Conservation (phyloP, 2,888 invertebrate genomes). For the Meloe dianella region DNA sequence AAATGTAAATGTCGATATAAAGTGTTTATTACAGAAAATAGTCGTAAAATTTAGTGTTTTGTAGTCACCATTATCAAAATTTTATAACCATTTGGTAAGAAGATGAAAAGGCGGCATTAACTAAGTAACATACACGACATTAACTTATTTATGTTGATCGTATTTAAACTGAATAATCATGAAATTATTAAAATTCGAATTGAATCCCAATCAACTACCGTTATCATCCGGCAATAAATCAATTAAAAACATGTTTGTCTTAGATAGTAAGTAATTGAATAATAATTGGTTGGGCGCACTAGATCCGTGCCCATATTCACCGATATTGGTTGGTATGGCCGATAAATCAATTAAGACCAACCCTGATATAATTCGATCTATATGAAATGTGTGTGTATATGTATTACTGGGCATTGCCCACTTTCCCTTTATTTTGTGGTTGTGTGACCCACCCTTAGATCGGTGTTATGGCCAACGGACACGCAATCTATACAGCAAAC, state of each 20-base stretch:
- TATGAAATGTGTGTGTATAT: not conserved
- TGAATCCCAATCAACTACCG: slow-evolving; percentile 8
- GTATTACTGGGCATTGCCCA: slow-evolving; percentile 24
- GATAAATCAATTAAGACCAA: slow-evolving; percentile 41
- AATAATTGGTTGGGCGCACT: slow-evolving; percentile 37
- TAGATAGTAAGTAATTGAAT: slow-evolving; percentile 41
- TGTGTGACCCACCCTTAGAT: slow-evolving; percentile 35
- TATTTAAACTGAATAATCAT: too few relatives aligned
- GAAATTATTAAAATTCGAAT: not conserved
- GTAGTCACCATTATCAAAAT: slow-evolving; percentile 9
- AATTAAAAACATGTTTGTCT: slow-evolving; percentile 35
- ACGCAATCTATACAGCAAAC: slow-evolving; percentile 43
- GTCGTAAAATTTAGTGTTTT: slow-evolving; percentile 17
- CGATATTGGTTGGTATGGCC: slow-evolving; percentile 33
- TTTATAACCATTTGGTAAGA: not conserved
- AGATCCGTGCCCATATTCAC: slow-evolving; percentile 39
- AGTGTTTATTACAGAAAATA: slow-evolving; percentile 17
- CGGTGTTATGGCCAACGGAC: slow-evolving; percentile 41
- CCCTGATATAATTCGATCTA: slow-evolving; percentile 32
- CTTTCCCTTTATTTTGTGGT: slow-evolving; percentile 29
- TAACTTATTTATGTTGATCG: too few relatives aligned
- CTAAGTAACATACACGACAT: not conserved
- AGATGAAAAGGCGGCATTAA: not conserved
- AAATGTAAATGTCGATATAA: slow-evolving; percentile 13
- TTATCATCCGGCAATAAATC: slow-evolving; percentile 37